Conservation (phyloP, 1,140 invertebrate species). For the Oryzaephilus surinamensis region DNA sequence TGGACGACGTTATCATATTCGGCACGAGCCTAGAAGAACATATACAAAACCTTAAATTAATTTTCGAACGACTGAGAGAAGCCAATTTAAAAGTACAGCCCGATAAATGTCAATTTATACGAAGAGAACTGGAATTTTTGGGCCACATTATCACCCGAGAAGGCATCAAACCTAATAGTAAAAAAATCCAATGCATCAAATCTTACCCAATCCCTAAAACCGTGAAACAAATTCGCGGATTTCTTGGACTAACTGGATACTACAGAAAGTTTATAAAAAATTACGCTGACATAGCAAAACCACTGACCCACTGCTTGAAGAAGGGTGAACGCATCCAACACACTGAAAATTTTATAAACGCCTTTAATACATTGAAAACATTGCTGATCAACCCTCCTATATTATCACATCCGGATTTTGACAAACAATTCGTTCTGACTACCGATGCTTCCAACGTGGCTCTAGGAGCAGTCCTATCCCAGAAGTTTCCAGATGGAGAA, state of each 20-base stretch:
- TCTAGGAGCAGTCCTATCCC: constrained; percentile 15
- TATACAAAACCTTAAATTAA: too few species aligned
- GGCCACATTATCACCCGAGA: constrained; percentile 32
- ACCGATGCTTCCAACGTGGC: constrained; percentile 25
- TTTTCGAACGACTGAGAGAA: too few species aligned
- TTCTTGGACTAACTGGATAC: constrained; percentile 31
- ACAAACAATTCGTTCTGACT: constrained; percentile 19
- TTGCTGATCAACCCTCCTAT: constrained; percentile 22
- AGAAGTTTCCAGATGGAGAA: not conserved
- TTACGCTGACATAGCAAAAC: constrained; percentile 27
- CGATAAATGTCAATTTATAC: constrained; percentile 37
- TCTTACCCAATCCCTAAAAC: constrained; percentile 23
- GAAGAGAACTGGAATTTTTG: constrained; percentile 31
- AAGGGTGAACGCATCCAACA: too few species aligned
- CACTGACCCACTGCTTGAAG: constrained; percentile 25
- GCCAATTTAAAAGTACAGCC: too few species aligned
- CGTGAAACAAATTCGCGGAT: constrained; percentile 29
- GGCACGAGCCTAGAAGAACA: too few species aligned
- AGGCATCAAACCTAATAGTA: constrained; percentile 33
- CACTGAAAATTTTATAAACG: constrained; percentile 9
- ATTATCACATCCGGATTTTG: constrained; percentile 24
- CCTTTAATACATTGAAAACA: constrained; percentile 11
- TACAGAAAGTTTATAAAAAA: constrained; percentile 29
- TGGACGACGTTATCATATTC: too few species aligned
- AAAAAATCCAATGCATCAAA: constrained; percentile 30